These are phyloP conservation scores for Drosophila leontia DNA, from an alignment of 1,140 invertebrate genomes.

Conservation along the genomic window DNA sequence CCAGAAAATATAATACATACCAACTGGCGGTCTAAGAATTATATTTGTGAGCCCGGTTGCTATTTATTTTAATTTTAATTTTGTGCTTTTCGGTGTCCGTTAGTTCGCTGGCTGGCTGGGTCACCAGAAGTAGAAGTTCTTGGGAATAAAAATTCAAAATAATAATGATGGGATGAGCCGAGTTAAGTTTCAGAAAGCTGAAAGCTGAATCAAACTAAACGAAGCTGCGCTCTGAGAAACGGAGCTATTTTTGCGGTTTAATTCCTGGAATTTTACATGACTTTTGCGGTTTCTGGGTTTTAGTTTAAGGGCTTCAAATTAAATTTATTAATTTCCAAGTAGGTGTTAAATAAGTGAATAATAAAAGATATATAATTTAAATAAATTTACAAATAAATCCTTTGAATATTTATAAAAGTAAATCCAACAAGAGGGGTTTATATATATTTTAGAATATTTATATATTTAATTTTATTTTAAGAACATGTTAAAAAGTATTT, in stretches of 20 bases:
- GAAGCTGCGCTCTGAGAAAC: neutral
- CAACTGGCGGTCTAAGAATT: conserved; percentile 17
- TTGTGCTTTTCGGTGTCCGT: conserved; percentile 51
- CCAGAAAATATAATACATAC: conserved; percentile 2
- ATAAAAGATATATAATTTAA: neutral
- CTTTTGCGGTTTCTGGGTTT: neutral
- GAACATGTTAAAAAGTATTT: too few relatives aligned
- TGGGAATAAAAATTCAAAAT: conserved; percentile 19
- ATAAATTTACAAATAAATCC: too few relatives aligned
- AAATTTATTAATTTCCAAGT: neutral
- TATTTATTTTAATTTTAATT: conserved; percentile 82
- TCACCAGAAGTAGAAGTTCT: conserved; percentile 22
- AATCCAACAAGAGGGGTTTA: too few relatives aligned
- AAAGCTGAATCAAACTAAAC: conserved; percentile 1
- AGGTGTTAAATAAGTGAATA: neutral
- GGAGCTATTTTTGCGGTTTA: neutral
- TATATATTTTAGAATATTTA: too few relatives aligned
- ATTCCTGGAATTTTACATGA: conserved; percentile 1
- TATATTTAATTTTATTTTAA: too few relatives aligned
- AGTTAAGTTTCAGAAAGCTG: neutral
- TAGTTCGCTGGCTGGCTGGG: conserved; percentile 23
- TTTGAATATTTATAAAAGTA: too few relatives aligned
- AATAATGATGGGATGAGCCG: conserved; percentile 11
- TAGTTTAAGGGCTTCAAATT: neutral
- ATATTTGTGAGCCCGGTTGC: conserved; percentile 58